Percentiles rank a stretch among this genome's conserved stretches.
Conservation (phyloP, 1,140 invertebrate species). For the Trichoplusia ni region DNA sequence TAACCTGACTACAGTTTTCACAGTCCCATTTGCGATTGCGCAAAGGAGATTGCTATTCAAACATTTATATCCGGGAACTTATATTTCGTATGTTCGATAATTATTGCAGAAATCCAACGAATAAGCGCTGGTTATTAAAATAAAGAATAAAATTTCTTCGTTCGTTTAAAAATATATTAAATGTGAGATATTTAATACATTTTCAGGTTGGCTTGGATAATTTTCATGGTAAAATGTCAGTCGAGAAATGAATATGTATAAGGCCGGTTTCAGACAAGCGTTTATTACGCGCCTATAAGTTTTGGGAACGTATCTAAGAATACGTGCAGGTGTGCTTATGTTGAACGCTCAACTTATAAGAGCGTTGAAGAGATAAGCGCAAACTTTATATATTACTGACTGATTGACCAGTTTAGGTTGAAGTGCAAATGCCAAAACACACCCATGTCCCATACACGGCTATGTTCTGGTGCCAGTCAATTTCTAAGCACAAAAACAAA, state of each 20-base stretch:
- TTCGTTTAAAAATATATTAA: not conserved
- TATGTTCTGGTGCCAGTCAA: too few species aligned
- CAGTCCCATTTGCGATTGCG: conserved; percentile 9
- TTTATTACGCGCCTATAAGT: too few species aligned
- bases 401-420: too few species aligned
- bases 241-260: conserved; percentile 5
- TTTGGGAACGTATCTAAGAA: too few species aligned
- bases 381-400: too few species aligned
- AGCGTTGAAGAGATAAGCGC: too few species aligned
- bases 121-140: not conserved
- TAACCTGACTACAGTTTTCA: not conserved
- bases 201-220: conserved; percentile 2
- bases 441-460: too few species aligned
- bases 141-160: not conserved
- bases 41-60: not conserved
- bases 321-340: too few species aligned
- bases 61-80: not conserved
- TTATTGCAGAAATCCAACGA: not conserved
- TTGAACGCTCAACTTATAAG: too few species aligned
- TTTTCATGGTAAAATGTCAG: conserved; percentile 15
- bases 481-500: too few species aligned
- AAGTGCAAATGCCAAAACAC: too few species aligned
- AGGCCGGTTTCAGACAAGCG: not conserved
- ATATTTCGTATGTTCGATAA: not conserved
- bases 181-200: not conserved